Percentiles rank a stretch among this genome's conserved stretches.
phyloP scores from a whole-genome alignment of 92 coral and sea anemone species.

The Epizoanthus stellaris region DNA sequence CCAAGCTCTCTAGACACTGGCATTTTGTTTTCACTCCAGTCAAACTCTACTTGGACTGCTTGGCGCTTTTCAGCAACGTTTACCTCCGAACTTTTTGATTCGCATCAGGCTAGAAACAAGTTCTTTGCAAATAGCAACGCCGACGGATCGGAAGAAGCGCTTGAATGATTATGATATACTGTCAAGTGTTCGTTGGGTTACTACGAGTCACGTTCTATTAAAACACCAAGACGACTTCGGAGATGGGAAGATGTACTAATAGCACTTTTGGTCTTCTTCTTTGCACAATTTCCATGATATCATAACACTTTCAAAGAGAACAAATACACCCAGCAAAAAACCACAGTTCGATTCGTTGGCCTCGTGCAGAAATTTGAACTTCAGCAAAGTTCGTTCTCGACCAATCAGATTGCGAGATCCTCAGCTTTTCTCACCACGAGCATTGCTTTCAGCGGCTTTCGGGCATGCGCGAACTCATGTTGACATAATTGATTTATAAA shows the following conservation, averaged over 20 bases:
- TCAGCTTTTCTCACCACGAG: neutral
- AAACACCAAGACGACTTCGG: neutral
- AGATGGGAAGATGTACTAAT: neutral
- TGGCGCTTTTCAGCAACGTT: neutral
- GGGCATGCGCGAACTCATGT: constrained; percentile 10
- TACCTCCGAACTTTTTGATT: neutral
- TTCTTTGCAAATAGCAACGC: too few relatives aligned
- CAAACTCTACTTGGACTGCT: too few relatives aligned
- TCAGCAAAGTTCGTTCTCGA: neutral
- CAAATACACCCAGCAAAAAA: constrained; percentile 4
- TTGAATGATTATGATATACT: neutral
- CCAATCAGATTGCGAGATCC: constrained; percentile 48
- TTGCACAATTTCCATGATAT: constrained; percentile 4
- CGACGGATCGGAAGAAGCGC: too few relatives aligned
- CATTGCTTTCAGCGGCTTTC: constrained; percentile 11
- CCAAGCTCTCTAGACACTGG: constrained; percentile 57
- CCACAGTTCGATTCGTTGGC: constrained; percentile 15
- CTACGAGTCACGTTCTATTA: neutral
- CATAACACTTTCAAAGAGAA: neutral
- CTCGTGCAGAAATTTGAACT: constrained; percentile 40
- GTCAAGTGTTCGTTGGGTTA: neutral
- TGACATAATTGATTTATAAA: constrained; percentile 1
- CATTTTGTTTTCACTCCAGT: constrained; percentile 19
- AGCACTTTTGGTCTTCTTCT: constrained; percentile 12
- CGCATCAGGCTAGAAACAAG: too few relatives aligned